phyloP scores from a whole-genome alignment of 2,797 vertebrate genomes.

The Sebastes nivosus region DNA sequence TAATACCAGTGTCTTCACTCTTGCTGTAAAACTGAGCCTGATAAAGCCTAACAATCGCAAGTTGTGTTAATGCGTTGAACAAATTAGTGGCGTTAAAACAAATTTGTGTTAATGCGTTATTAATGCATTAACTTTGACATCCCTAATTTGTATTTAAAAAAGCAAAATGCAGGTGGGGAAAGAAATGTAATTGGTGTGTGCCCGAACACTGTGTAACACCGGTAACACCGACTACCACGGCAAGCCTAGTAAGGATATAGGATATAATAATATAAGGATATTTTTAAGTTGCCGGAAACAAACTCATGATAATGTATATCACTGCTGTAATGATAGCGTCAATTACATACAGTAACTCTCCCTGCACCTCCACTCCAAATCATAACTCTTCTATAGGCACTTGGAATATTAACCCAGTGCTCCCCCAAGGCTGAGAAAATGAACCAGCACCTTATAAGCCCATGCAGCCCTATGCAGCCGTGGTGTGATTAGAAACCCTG shows the following conservation, averaged over 20 bases:
- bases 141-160: background rate
- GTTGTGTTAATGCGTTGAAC: fast-evolving
- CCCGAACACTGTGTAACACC: too few relatives aligned
- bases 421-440: slow-evolving; percentile 55
- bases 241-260: background rate
- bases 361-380: slow-evolving; percentile 41
- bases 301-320: slow-evolving; percentile 49
- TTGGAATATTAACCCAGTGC: slow-evolving; percentile 60
- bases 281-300: slow-evolving; percentile 42
- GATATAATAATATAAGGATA: too few relatives aligned
- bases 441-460: slow-evolving; percentile 52
- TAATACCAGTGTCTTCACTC: too few relatives aligned
- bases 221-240: background rate
- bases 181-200: background rate
- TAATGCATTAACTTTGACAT: background rate
- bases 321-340: slow-evolving; percentile 33
- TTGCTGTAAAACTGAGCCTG: too few relatives aligned
- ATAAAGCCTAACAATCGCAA: fast-evolving
- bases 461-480: slow-evolving; percentile 26
- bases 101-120: too few relatives aligned
- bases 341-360: slow-evolving; percentile 45
- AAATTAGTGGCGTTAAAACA: too few relatives aligned
- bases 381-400: slow-evolving; percentile 54
- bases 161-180: background rate
- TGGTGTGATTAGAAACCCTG: slow-evolving; percentile 65